A percentile compares a stretch with the other conserved stretches of the same genome.
phyloP scores from a whole-genome alignment of 2,888 invertebrate genomes.

The Brachylomia viminalis region DNA sequence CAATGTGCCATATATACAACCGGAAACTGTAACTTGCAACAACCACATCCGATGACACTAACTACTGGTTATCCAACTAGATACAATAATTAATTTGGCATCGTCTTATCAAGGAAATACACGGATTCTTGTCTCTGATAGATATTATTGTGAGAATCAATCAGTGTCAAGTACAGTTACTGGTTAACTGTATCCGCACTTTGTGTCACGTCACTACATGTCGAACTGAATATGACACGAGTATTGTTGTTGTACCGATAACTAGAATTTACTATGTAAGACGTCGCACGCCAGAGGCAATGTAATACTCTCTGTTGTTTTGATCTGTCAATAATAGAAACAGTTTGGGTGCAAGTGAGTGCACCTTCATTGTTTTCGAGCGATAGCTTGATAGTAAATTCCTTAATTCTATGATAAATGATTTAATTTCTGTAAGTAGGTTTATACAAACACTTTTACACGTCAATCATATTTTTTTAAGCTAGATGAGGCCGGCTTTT shows the following conservation, averaged over 20 bases:
- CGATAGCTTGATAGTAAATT: too few species aligned
- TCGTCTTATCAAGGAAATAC: slow-evolving; percentile 24
- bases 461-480: too few species aligned
- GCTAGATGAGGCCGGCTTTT: too few species aligned
- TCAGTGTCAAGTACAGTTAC: slow-evolving; percentile 36
- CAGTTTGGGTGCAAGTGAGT: too few species aligned
- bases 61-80: neutral
- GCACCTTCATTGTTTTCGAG: too few species aligned
- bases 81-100: slow-evolving; percentile 16
- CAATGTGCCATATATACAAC: too few species aligned
- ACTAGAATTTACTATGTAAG: neutral
- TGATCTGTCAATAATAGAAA: too few species aligned
- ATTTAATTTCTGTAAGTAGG: too few species aligned
- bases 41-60: neutral
- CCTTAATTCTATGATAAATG: too few species aligned
- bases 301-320: too few species aligned
- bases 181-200: slow-evolving; percentile 26
- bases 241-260: neutral
- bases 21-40: too few species aligned
- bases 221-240: neutral
- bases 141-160: slow-evolving; percentile 31
- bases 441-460: too few species aligned
- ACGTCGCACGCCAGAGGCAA: neutral
- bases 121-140: slow-evolving; percentile 11
- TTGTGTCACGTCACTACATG: slow-evolving; percentile 27